Conservation (phyloP, 2,888 invertebrate genomes). For the Antitype chi region DNA sequence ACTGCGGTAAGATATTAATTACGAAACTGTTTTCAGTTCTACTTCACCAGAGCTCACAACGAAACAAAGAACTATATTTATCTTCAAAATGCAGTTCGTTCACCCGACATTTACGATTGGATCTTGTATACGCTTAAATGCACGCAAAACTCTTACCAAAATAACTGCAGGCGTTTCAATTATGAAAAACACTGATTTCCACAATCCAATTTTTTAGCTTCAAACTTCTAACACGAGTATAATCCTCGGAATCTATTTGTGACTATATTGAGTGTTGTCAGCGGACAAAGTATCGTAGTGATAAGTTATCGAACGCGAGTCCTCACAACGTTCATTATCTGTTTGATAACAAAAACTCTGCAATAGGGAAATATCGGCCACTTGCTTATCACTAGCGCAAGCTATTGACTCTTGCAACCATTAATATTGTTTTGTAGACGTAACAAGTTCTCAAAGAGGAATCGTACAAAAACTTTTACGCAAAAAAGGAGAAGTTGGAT, state of each 20-base stretch:
- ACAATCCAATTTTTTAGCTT: constrained; percentile 26
- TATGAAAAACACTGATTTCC: constrained; percentile 29
- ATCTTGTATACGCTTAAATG: constrained; percentile 31
- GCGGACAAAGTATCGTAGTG: constrained; percentile 61
- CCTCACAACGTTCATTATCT: constrained; percentile 78
- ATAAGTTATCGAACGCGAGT: constrained; percentile 80
- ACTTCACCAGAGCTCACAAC: constrained; percentile 35
- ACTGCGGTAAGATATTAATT: constrained; percentile 48
- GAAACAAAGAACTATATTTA: constrained; percentile 65
- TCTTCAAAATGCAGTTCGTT: constrained; percentile 61
- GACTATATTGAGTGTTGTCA: constrained; percentile 67
- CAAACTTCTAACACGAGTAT: constrained; percentile 59
- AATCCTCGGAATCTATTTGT: constrained; percentile 60
- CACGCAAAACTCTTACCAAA: constrained; percentile 58
- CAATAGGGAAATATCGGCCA: constrained; percentile 52
- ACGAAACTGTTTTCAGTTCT: constrained; percentile 50
- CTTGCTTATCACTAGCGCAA: constrained; percentile 41
- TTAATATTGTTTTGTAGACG: constrained; percentile 5
- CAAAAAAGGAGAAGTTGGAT: background rate
- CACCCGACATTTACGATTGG: constrained; percentile 46
- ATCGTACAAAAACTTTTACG: background rate
- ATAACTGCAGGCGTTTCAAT: constrained; percentile 25
- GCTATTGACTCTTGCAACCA: constrained; percentile 37
- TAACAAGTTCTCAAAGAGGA: background rate
- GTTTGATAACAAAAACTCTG: constrained; percentile 69